These are phyloP conservation scores for Hemicordylus capensis DNA, from an alignment of 2,113 vertebrate species.

Conservation along the genomic window DNA sequence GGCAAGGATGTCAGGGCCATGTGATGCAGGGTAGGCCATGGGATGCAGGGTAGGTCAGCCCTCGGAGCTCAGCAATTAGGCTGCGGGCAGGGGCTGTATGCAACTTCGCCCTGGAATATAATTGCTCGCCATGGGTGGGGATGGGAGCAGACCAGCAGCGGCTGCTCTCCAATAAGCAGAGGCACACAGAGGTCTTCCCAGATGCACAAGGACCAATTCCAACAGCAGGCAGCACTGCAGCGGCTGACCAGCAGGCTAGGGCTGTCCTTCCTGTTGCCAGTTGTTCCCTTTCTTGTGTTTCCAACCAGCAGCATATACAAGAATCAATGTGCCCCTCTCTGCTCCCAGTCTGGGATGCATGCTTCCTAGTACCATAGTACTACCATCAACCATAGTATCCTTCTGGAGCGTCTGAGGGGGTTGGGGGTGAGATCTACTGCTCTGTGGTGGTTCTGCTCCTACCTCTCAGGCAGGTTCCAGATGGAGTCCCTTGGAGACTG, in stretches of 20 bases:
- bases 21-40: background rate
- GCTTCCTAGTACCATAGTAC: background rate
- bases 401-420: too few species aligned
- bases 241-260: background rate
- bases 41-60: background rate
- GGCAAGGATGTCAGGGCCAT: background rate
- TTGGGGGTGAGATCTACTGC: too few species aligned
- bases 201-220: background rate
- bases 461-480: too few species aligned
- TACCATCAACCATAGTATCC: too few species aligned
- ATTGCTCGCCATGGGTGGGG: constrained; percentile 22
- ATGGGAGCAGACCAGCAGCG: constrained; percentile 8
- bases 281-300: background rate
- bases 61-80: background rate
- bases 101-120: constrained; percentile 6
- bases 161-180: background rate
- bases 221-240: background rate
- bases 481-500: too few species aligned
- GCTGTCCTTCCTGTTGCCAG: background rate
- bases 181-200: background rate
- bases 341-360: background rate
- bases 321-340: background rate
- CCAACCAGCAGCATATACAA: background rate
- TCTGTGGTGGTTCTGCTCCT: too few species aligned
- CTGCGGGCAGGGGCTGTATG: background rate